phyloP scores from a whole-genome alignment of 1,140 invertebrate genomes.

The Drosophila setifemur region DNA sequence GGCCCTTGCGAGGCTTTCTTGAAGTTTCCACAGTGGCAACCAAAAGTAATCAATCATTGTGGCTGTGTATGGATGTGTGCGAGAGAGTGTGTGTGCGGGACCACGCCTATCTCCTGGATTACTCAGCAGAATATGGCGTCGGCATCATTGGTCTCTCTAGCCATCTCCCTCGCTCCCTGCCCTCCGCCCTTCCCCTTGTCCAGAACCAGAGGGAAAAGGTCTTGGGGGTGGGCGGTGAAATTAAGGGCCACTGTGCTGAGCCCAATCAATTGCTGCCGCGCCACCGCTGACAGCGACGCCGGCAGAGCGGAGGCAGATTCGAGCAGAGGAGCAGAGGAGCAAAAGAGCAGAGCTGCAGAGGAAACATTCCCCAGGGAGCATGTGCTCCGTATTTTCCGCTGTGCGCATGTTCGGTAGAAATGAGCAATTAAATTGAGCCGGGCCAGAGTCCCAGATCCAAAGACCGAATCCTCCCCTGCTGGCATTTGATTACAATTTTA shows the following conservation, averaged over 20 bases:
- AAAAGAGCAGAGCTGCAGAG: constrained; percentile 30
- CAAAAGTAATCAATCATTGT: constrained; percentile 81
- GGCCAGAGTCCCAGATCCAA: constrained; percentile 15
- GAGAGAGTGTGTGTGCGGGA: constrained; percentile 48
- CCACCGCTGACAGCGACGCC: constrained; percentile 42
- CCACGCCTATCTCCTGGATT: constrained; percentile 82
- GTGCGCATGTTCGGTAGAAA: constrained; percentile 71
- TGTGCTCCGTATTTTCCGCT: constrained; percentile 28
- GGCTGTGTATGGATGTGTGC: constrained; percentile 11
- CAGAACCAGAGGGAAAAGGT: constrained; percentile 12
- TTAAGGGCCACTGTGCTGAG: constrained; percentile 57
- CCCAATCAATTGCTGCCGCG: constrained; percentile 77
- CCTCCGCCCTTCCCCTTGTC: neutral
- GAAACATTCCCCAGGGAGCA: constrained; percentile 54
- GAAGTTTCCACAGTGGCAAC: constrained; percentile 71
- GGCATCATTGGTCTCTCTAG: constrained; percentile 72
- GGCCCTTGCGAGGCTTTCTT: constrained; percentile 66
- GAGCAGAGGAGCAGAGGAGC: constrained; percentile 14
- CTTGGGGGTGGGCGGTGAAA: constrained; percentile 13
- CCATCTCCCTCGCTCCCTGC: constrained; percentile 24
- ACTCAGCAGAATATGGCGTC: constrained; percentile 79
- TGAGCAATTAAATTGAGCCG: constrained; percentile 60
- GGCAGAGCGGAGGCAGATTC: constrained; percentile 42
- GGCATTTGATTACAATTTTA: constrained; percentile 36
- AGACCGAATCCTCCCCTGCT: constrained; percentile 34